Conservation (phyloP, 2,888 invertebrate genomes). For the Ryuthela nishihirai region DNA sequence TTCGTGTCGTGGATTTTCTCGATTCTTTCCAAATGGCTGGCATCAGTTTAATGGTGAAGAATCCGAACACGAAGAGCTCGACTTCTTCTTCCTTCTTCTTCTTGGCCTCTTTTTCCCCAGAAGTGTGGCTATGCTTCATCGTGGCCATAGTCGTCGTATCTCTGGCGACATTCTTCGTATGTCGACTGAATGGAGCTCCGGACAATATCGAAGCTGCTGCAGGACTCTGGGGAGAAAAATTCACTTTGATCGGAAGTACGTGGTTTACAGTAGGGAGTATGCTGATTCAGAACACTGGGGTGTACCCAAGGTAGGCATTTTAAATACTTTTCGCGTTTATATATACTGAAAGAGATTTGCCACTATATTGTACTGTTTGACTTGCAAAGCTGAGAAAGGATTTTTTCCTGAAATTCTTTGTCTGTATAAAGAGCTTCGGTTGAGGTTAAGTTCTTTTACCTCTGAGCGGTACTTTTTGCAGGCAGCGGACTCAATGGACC, state of each 20-base stretch:
- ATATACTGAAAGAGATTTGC: no score
- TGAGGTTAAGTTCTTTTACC: no score
- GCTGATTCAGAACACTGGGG: conserved; percentile 23
- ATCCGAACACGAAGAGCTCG: background rate
- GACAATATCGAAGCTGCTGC: conserved; percentile 18
- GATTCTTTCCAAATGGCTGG: conserved; percentile 16
- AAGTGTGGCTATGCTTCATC: conserved; percentile 20
- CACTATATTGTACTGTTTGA: no score
- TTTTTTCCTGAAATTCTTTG: no score
- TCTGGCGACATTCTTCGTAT: conserved; percentile 4
- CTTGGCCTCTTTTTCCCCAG: conserved; percentile 10
- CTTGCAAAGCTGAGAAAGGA: no score
- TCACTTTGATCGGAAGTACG: conserved; percentile 5
- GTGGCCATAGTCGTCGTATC: conserved; percentile 2
- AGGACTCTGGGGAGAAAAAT: conserved; percentile 20
- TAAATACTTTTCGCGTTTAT: background rate
- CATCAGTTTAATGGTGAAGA: conserved; percentile 13
- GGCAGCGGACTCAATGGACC: no score
- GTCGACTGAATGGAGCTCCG: conserved; percentile 18
- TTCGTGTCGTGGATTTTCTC: conserved; percentile 20
- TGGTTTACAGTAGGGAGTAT: conserved; percentile 27
- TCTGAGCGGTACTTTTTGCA: no score
- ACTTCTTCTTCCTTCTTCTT: conserved; percentile 5
- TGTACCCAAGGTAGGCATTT: conserved; percentile 28
- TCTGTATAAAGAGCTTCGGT: no score